These are phyloP conservation scores for Propithecus deckenii DNA, from an alignment of 2,797 vertebrate species.

Conservation along the genomic window DNA sequence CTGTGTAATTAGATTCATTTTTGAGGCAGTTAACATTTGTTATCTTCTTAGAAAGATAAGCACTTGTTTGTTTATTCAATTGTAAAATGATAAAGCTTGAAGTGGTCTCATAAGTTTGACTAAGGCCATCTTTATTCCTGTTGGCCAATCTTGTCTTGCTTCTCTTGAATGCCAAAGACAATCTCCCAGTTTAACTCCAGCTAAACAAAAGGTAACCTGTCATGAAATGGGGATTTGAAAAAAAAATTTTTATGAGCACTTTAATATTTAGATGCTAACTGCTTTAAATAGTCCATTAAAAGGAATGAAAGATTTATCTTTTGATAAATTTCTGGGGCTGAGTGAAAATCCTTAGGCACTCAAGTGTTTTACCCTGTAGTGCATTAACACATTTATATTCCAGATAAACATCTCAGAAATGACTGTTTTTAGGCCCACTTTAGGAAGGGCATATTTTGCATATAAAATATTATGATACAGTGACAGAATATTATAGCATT, in stretches of 20 bases:
- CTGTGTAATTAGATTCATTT: slow-evolving; percentile 41
- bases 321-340: slow-evolving; percentile 55
- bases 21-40: slow-evolving; percentile 9
- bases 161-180: not conserved
- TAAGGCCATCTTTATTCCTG: not conserved
- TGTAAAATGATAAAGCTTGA: not conserved
- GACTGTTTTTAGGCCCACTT: slow-evolving; percentile 75
- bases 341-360: slow-evolving; percentile 59
- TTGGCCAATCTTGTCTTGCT: slow-evolving; percentile 5
- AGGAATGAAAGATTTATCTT: slow-evolving; percentile 56
- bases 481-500: slow-evolving; percentile 78
- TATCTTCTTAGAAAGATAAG: slow-evolving; percentile 48
- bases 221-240: not conserved
- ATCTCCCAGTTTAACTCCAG: not conserved
- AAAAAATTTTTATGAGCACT: slow-evolving; percentile 15
- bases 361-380: slow-evolving; percentile 60
- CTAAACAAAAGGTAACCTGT: not conserved
- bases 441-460: slow-evolving; percentile 80
- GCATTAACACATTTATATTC: slow-evolving; percentile 75
- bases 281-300: slow-evolving; percentile 51
- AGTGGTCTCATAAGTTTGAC: not conserved
- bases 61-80: slow-evolving; percentile 31
- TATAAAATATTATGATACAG: slow-evolving; percentile 80
- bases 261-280: slow-evolving; percentile 52
- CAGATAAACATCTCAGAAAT: slow-evolving; percentile 70